phyloP scores from a whole-genome alignment of 2,888 invertebrate genomes.

The Xestoiulus laeticollis region DNA sequence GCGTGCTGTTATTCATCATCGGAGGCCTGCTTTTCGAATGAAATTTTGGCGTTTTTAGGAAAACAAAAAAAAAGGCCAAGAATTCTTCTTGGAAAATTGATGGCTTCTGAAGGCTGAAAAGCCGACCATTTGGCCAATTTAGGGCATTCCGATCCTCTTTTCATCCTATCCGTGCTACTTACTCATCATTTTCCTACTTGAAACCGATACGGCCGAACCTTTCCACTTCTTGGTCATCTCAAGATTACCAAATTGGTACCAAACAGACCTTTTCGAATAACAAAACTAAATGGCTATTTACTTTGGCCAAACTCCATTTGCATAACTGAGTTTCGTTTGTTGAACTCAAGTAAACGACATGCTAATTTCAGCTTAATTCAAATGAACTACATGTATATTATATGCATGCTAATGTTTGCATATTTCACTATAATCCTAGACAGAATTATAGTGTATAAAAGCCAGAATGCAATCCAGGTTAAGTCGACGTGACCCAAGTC shows the following conservation, averaged over 20 bases:
- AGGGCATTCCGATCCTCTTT: conserved; percentile 17
- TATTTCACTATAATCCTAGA: too few relatives aligned
- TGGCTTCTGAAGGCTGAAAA: neutral
- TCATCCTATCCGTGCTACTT: neutral
- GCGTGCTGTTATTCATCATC: conserved; percentile 17
- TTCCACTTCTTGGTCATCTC: neutral
- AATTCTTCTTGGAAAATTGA: neutral
- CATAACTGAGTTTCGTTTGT: too few relatives aligned
- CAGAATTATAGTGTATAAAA: too few relatives aligned
- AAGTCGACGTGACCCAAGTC: neutral
- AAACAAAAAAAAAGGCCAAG: neutral
- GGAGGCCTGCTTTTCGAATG: conserved; percentile 10
- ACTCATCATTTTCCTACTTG: neutral
- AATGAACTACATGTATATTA: too few relatives aligned
- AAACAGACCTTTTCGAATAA: too few relatives aligned
- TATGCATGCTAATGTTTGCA: too few relatives aligned
- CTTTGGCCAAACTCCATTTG: too few relatives aligned
- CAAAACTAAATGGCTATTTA: too few relatives aligned
- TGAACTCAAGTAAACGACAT: too few relatives aligned
- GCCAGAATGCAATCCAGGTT: too few relatives aligned
- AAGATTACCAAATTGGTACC: neutral
- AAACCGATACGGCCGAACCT: conserved; percentile 26
- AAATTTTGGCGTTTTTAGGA: conserved; percentile 13
- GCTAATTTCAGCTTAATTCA: too few relatives aligned
- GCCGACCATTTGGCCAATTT: conserved; percentile 26